A percentile compares a stretch with the other conserved stretches of the same genome.
Evolutionary conservation across 2,888 invertebrate species (phyloP).

Genomic region (Malthinus seriepunctatus): DNA sequence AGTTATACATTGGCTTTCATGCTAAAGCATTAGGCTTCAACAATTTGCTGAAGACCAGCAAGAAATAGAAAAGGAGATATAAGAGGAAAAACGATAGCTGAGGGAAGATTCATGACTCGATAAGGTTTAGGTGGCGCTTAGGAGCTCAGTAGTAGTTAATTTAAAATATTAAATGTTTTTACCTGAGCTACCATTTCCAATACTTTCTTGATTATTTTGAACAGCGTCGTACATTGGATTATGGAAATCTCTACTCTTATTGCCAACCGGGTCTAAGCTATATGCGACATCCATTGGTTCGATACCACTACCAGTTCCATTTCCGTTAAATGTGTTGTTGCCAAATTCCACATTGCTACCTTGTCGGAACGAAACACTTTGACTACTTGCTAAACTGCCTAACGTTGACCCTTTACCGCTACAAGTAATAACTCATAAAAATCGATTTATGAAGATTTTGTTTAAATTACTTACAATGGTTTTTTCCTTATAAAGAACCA

Average conservation of each 20-base stretch:
- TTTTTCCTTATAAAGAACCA: slow-evolving; percentile 82
- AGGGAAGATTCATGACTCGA: too few relatives aligned
- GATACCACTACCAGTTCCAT: slow-evolving; percentile 53
- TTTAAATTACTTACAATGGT: slow-evolving; percentile 72
- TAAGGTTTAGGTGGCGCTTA: too few relatives aligned
- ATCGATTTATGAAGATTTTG: not conserved
- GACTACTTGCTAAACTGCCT: slow-evolving; percentile 80
- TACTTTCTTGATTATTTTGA: slow-evolving; percentile 63
- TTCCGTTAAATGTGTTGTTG: slow-evolving; percentile 61
- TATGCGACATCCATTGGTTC: slow-evolving; percentile 79
- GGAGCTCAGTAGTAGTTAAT: too few relatives aligned
- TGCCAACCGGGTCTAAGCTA: slow-evolving; percentile 74
- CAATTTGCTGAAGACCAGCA: too few relatives aligned
- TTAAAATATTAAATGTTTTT: slow-evolving; percentile 37
- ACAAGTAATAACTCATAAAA: slow-evolving; percentile 36
- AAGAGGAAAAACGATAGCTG: too few relatives aligned
- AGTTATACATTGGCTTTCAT: too few relatives aligned
- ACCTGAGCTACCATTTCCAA: slow-evolving; percentile 64
- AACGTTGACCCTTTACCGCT: slow-evolving; percentile 82
- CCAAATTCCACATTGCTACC: slow-evolving; percentile 93
- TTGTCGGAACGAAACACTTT: slow-evolving; percentile 90
- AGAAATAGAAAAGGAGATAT: too few relatives aligned
- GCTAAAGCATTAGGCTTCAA: too few relatives aligned
- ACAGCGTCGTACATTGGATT: slow-evolving; percentile 98
- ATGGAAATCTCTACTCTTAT: slow-evolving; percentile 89